Conservation (phyloP, 2,888 invertebrate genomes). For the Dolichomitus sp. region DNA sequence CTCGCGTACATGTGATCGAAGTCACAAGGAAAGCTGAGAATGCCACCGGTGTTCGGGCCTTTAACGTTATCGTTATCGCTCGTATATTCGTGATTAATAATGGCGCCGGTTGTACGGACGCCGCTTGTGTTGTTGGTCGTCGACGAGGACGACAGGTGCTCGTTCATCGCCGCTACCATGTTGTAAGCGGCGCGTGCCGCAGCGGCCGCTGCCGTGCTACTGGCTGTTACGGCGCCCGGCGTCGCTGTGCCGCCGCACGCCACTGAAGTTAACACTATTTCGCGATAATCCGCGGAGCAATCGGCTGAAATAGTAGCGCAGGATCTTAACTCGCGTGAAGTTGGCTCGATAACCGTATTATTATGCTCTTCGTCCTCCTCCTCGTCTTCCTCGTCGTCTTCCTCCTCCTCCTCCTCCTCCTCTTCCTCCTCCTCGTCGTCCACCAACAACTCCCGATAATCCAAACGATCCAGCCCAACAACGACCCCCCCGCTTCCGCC, state of each 20-base stretch:
- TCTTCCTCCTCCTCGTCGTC: conserved; percentile 57
- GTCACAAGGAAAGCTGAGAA: conserved; percentile 88
- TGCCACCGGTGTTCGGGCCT: conserved; percentile 85
- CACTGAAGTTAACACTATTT: conserved; percentile 60
- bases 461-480: conserved; percentile 55
- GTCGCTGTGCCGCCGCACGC: conserved; percentile 88
- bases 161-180: conserved; percentile 86
- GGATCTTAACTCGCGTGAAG: conserved; percentile 20
- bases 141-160: conserved; percentile 82
- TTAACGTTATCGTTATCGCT: conserved; percentile 60
- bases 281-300: conserved; percentile 59
- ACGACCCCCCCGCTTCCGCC: conserved; percentile 58
- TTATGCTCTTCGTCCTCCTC: conserved; percentile 46
- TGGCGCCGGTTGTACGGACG: conserved; percentile 62
- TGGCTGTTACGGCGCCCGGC: conserved; percentile 86
- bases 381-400: conserved; percentile 41
- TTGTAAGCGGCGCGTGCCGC: conserved; percentile 78
- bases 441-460: conserved; percentile 54
- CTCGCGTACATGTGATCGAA: conserved; percentile 93
- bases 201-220: conserved; percentile 67
- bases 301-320: conserved; percentile 32
- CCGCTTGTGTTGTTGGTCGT: conserved; percentile 74
- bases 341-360: neutral
- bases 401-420: conserved; percentile 51
- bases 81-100: conserved; percentile 42